phyloP scores from a whole-genome alignment of 2,797 vertebrate genomes.

The Pristis pectinata region DNA sequence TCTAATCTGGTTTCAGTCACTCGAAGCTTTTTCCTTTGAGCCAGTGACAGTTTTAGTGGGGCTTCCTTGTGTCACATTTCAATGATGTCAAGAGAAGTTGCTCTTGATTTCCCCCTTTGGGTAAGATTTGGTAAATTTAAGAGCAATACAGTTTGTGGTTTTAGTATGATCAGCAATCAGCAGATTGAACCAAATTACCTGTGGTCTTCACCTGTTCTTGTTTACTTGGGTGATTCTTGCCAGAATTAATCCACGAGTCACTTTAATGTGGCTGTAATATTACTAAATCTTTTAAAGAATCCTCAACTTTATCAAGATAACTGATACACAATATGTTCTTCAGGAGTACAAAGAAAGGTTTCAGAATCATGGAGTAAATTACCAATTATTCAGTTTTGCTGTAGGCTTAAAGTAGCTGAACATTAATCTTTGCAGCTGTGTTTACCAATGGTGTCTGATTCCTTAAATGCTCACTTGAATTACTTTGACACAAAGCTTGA shows the following conservation, averaged over 20 bases:
- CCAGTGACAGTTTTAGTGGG: background rate
- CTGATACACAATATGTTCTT: background rate
- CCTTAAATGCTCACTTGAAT: background rate
- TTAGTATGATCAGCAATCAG: background rate
- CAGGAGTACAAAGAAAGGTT: background rate
- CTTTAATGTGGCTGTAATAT: background rate
- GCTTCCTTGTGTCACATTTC: background rate
- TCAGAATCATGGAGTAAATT: background rate
- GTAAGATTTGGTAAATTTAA: background rate
- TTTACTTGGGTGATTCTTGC: background rate
- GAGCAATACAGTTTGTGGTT: background rate
- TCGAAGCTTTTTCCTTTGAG: background rate
- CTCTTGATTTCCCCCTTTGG: background rate
- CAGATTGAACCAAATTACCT: background rate
- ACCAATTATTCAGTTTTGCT: background rate
- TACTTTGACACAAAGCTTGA: background rate
- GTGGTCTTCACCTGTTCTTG: background rate
- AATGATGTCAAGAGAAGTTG: background rate
- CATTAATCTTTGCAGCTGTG: background rate
- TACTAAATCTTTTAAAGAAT: background rate
- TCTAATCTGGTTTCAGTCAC: background rate
- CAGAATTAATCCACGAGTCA: background rate
- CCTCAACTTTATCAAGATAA: background rate
- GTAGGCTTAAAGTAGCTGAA: background rate
- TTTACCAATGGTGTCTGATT: background rate